Percentiles rank a stretch among this genome's conserved stretches.
Evolutionary conservation across 2,888 invertebrate species (phyloP).

Genomic region (Tryphoninae sp.): DNA sequence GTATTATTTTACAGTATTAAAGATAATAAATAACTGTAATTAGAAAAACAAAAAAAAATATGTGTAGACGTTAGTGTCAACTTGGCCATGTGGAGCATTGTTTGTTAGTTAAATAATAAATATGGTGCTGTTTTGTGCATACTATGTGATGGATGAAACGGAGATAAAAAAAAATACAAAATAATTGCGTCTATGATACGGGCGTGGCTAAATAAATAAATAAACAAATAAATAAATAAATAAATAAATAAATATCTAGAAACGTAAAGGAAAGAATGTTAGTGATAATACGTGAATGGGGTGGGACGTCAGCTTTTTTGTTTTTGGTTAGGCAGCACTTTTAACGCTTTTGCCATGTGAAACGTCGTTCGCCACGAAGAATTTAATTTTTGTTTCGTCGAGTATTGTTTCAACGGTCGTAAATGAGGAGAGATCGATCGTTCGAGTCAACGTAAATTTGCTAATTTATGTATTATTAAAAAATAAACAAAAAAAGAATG

Average conservation of each 20-base stretch:
- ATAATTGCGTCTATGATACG: slow-evolving; percentile 73
- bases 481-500: neutral
- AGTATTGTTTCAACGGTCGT: slow-evolving; percentile 26
- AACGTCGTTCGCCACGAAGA: slow-evolving; percentile 58
- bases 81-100: slow-evolving; percentile 81
- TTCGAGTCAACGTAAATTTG: neutral
- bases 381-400: slow-evolving; percentile 30
- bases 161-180: slow-evolving; percentile 69
- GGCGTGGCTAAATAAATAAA: slow-evolving; percentile 62
- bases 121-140: slow-evolving; percentile 73
- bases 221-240: slow-evolving; percentile 65
- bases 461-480: neutral
- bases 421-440: slow-evolving; percentile 8
- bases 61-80: slow-evolving; percentile 79
- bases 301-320: slow-evolving; percentile 67
- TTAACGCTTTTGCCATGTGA: slow-evolving; percentile 47
- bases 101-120: slow-evolving; percentile 68
- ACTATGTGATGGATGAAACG: slow-evolving; percentile 76
- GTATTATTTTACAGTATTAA: slow-evolving; percentile 66
- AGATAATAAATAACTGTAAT: slow-evolving; percentile 55
- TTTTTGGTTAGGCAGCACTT: slow-evolving; percentile 54
- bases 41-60: slow-evolving; percentile 60
- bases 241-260: slow-evolving; percentile 59
- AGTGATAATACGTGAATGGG: slow-evolving; percentile 75
- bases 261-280: slow-evolving; percentile 70